Evolutionary conservation across 92 coral and sea anemone species (phyloP).

Genomic region (Siderastrea siderea): DNA sequence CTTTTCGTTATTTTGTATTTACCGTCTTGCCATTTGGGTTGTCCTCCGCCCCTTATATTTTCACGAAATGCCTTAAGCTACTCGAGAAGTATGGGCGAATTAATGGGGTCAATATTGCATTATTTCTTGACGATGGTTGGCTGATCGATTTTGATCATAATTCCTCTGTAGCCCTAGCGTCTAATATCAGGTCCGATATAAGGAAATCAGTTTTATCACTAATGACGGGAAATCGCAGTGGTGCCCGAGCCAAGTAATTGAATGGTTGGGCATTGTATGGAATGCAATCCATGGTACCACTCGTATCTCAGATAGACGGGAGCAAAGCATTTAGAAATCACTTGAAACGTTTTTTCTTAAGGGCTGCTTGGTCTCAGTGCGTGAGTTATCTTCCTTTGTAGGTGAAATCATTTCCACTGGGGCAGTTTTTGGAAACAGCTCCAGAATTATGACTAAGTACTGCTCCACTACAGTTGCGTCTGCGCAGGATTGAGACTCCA

Average conservation of each 20-base stretch:
- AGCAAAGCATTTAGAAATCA: constrained; percentile 24
- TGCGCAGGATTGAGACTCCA: constrained; percentile 63
- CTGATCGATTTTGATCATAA: background rate
- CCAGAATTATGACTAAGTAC: constrained; percentile 75
- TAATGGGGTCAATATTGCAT: constrained; percentile 49
- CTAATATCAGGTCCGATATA: constrained; percentile 16
- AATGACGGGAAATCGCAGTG: constrained; percentile 64
- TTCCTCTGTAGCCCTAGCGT: background rate
- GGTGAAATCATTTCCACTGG: constrained; percentile 64
- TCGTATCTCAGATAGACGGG: constrained; percentile 29
- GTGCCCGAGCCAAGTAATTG: constrained; percentile 53
- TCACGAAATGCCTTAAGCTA: background rate
- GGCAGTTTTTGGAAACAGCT: constrained; percentile 53
- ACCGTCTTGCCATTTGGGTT: too few relatives aligned
- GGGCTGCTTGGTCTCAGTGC: constrained; percentile 27
- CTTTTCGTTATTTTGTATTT: too few relatives aligned
- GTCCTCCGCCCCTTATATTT: too few relatives aligned
- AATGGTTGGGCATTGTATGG: constrained; percentile 67
- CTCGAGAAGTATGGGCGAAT: background rate
- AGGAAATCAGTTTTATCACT: constrained; percentile 50
- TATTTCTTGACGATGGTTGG: constrained; percentile 51
- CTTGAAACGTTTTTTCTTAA: background rate
- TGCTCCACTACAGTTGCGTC: constrained; percentile 57
- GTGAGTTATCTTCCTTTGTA: constrained; percentile 53
- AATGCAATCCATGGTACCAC: constrained; percentile 36